Percentiles rank a stretch among this genome's conserved stretches.
Evolutionary conservation across 2,113 vertebrate species (phyloP).

Genomic region (Ceyx margarethae): DNA sequence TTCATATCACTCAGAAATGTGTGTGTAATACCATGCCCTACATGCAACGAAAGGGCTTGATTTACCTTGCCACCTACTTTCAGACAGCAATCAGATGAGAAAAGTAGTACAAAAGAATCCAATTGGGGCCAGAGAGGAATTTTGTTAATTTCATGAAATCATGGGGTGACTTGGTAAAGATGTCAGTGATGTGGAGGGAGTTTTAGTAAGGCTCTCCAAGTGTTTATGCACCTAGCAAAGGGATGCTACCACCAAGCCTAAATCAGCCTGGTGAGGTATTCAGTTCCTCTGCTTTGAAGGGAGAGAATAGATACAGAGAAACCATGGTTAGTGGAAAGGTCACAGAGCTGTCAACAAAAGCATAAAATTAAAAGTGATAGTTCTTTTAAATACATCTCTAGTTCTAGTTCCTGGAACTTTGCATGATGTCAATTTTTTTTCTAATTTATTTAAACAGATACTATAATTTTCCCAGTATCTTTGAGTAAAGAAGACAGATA

Average conservation of each 20-base stretch:
- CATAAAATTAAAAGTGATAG: not conserved
- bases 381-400: not conserved
- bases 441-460: not conserved
- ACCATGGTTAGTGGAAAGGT: not conserved
- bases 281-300: not conserved
- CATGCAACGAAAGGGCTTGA: not conserved
- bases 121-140: not conserved
- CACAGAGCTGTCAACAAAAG: not conserved
- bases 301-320: not conserved
- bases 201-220: not conserved
- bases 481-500: not conserved
- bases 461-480: not conserved
- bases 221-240: not conserved
- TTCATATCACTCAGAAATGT: not conserved
- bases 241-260: not conserved
- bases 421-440: not conserved
- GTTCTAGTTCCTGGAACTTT: not conserved
- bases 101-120: not conserved
- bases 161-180: not conserved
- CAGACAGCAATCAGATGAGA: not conserved
- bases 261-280: not conserved
- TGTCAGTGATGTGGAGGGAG: not conserved
- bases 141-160: not conserved
- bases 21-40: not conserved
- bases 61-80: not conserved